Evolutionary conservation across 2,888 invertebrate genomes (phyloP).

Genomic region (Andricus curvator): DNA sequence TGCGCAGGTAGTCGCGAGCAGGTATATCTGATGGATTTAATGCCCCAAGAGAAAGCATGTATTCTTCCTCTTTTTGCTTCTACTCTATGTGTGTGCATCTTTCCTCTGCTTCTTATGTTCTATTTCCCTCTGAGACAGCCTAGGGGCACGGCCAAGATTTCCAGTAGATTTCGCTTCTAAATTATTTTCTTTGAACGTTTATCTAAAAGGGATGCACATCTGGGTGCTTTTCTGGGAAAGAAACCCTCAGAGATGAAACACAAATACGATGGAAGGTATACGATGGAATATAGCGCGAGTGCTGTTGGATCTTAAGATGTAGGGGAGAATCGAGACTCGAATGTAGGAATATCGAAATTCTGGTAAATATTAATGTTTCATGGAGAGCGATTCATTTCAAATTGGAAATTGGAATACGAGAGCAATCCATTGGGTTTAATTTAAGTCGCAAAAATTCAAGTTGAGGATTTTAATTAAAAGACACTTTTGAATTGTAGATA

Average conservation of each 20-base stretch:
- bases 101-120: constrained; percentile 29
- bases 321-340: constrained; percentile 10
- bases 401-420: background rate
- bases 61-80: background rate
- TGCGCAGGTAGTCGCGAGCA: constrained; percentile 10
- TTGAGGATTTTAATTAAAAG: constrained; percentile 6
- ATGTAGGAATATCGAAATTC: constrained; percentile 21
- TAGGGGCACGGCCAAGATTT: constrained; percentile 29
- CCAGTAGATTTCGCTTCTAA: constrained; percentile 42
- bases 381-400: background rate
- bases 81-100: constrained; percentile 9
- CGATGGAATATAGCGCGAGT: constrained; percentile 47
- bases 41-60: background rate
- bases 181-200: constrained; percentile 55
- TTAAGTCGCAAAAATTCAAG: background rate
- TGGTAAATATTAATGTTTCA: constrained; percentile 19
- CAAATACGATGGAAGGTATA: constrained; percentile 55
- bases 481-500: background rate
- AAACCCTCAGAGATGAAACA: constrained; percentile 49
- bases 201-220: constrained; percentile 46
- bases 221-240: constrained; percentile 29
- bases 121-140: constrained; percentile 13
- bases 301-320: background rate
- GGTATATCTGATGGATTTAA: constrained; percentile 28
- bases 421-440: background rate